A percentile compares a stretch with the other conserved stretches of the same genome.
Conservation (phyloP, 2,113 vertebrate species). For the Corythornis vintsioides region DNA sequence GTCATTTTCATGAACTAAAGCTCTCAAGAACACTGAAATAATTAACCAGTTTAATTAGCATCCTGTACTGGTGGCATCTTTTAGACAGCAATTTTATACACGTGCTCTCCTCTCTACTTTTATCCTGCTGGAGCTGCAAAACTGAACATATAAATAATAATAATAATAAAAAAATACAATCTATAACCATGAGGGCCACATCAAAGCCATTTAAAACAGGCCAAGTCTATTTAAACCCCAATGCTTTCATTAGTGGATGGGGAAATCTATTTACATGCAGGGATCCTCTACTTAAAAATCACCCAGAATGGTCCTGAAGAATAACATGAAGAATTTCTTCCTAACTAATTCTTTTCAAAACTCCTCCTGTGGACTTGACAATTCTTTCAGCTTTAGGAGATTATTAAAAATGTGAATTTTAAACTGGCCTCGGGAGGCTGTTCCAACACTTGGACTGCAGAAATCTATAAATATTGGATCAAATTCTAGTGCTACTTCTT, state of each 20-base stretch:
- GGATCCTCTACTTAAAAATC: background rate
- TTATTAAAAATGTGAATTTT: background rate
- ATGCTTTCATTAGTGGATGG: constrained; percentile 19
- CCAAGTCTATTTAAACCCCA: background rate
- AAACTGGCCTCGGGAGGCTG: background rate
- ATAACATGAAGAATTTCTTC: background rate
- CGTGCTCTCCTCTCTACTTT: background rate
- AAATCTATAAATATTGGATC: constrained; percentile 39
- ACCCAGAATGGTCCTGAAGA: constrained; percentile 10
- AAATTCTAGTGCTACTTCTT: background rate
- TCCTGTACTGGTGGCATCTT: background rate
- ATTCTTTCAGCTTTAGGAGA: background rate
- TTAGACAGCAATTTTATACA: background rate
- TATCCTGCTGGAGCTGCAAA: background rate
- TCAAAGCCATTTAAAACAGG: background rate
- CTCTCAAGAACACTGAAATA: background rate
- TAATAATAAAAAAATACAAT: background rate
- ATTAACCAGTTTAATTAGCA: background rate
- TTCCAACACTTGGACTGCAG: background rate
- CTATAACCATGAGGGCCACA: constrained; percentile 37
- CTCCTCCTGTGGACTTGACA: background rate
- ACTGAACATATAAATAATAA: too few species aligned
- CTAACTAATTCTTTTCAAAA: background rate
- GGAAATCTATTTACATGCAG: constrained; percentile 6
- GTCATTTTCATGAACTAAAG: background rate